phyloP scores from a whole-genome alignment of 37 sponge, comb jelly and placozoan genomes.

The Petrosia ficiformis region DNA sequence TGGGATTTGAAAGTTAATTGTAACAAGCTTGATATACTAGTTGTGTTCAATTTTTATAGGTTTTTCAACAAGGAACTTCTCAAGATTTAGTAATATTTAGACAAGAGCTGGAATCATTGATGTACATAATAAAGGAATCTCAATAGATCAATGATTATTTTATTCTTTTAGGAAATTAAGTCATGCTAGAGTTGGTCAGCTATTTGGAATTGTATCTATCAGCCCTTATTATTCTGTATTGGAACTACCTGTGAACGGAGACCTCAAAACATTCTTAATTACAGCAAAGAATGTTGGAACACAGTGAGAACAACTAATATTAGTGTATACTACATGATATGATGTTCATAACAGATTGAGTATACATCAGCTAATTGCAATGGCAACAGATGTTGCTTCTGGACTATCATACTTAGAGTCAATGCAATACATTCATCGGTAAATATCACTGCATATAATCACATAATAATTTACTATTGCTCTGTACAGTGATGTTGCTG shows the following conservation, averaged over 20 bases:
- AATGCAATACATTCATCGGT: conserved; percentile 53
- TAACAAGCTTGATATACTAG: no score
- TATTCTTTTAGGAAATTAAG: conserved; percentile 31
- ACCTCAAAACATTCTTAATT: conserved; percentile 76
- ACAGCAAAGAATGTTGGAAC: conserved; percentile 6
- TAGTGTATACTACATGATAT: neutral
- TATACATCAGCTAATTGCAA: conserved; percentile 37
- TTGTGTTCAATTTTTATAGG: conserved; percentile 11
- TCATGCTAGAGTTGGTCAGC: conserved; percentile 58
- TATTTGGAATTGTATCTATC: conserved; percentile 73
- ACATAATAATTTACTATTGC: neutral
- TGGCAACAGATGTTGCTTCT: conserved; percentile 64
- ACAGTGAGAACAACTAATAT: conserved; percentile 7
- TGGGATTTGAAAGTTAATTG: no score
- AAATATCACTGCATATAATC: neutral
- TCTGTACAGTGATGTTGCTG: conserved; percentile 68
- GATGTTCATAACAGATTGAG: conserved; percentile 16
- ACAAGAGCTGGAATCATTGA: conserved; percentile 37
- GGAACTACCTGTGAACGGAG: conserved; percentile 83
- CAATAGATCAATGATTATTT: neutral
- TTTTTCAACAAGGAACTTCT: conserved; percentile 43
- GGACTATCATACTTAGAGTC: conserved; percentile 68
- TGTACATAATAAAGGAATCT: neutral
- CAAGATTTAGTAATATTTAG: conserved; percentile 52
- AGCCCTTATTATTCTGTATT: conserved; percentile 63